A percentile compares a stretch with the other conserved stretches of the same genome.
phyloP scores from a whole-genome alignment of 2,888 invertebrate genomes.

The Pheosia tremula region DNA sequence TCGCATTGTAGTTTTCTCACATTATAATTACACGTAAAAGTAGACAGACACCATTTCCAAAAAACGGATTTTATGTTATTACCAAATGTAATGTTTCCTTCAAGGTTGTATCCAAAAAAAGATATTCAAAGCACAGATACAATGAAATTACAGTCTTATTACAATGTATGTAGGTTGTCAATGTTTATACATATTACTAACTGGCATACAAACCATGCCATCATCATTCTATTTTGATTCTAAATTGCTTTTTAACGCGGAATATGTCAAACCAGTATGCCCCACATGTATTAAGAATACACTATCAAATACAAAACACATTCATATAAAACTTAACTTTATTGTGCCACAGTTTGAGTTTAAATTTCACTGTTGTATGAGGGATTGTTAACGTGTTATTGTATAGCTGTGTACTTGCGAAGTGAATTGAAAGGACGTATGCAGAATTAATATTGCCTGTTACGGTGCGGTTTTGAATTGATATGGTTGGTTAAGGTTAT shows the following conservation, averaged over 20 bases:
- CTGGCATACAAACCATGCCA: neutral
- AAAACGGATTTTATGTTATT: too few relatives aligned
- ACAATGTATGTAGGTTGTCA: too few relatives aligned
- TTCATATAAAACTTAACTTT: neutral
- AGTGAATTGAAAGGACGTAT: neutral
- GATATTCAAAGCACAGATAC: too few relatives aligned
- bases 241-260: conserved; percentile 1
- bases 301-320: neutral
- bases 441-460: neutral
- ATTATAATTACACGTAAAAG: too few relatives aligned
- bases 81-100: too few relatives aligned
- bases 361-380: neutral
- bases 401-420: neutral
- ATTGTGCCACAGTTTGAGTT: neutral
- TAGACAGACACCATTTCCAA: too few relatives aligned
- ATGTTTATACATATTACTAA: too few relatives aligned
- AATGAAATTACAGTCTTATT: too few relatives aligned
- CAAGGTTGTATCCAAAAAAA: too few relatives aligned
- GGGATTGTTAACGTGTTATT: neutral
- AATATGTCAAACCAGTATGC: neutral
- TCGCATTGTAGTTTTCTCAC: too few relatives aligned
- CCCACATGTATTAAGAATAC: neutral
- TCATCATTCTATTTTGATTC: neutral
- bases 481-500: conserved; percentile 1
- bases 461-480: neutral